Percentiles rank a stretch among this genome's conserved stretches.
phyloP scores from a whole-genome alignment of 2,113 vertebrate species.

The Amazona vittata region DNA sequence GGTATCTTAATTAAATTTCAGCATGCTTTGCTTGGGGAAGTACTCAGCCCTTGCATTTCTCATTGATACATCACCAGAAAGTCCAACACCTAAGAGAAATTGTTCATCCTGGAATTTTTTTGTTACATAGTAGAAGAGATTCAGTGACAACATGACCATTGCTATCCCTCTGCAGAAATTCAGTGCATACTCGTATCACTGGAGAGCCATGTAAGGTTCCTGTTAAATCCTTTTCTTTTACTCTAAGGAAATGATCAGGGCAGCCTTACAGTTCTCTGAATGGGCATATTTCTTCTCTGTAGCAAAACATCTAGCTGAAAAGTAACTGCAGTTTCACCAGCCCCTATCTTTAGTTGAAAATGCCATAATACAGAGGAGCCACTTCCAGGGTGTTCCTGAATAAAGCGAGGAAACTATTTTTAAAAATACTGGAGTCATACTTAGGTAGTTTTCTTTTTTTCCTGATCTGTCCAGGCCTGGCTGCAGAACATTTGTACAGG shows the following conservation, averaged over 20 bases:
- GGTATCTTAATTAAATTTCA: neutral
- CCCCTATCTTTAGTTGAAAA: neutral
- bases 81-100: neutral
- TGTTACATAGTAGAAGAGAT: neutral
- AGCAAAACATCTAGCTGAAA: neutral
- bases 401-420: conserved; percentile 47
- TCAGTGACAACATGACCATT: neutral
- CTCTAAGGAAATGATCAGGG: neutral
- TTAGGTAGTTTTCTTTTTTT: neutral
- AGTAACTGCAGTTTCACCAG: neutral
- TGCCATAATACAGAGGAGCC: neutral
- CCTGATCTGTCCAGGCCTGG: neutral
- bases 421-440: neutral
- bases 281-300: neutral
- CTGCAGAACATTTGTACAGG: neutral
- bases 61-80: neutral
- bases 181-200: neutral
- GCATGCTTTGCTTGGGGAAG: neutral
- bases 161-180: neutral
- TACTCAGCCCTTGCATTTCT: neutral
- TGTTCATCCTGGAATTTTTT: neutral
- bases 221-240: neutral
- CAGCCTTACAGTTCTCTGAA: neutral
- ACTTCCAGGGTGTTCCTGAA: conserved; percentile 31
- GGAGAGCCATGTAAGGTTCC: neutral